A percentile compares a stretch with the other conserved stretches of the same genome.
Evolutionary conservation across 2,113 vertebrate genomes (phyloP).

Genomic region (Neogobius melanostomus): DNA sequence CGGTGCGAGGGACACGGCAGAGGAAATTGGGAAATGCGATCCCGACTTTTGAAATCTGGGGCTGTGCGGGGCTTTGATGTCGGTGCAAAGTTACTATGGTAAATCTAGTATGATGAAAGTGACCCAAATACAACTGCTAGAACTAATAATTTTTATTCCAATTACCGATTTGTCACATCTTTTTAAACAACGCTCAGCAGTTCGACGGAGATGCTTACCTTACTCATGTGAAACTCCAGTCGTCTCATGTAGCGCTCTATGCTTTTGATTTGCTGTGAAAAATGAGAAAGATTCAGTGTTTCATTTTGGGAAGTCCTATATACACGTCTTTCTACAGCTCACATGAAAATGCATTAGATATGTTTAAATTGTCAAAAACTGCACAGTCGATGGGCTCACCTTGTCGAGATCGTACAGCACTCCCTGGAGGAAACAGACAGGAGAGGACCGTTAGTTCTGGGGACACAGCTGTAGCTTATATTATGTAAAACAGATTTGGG

Average conservation of each 20-base stretch:
- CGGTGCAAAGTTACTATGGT: not conserved
- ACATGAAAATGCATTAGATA: not conserved
- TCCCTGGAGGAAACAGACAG: slow-evolving; percentile 78
- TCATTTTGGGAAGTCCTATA: not conserved
- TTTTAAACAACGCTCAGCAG: not conserved
- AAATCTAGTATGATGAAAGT: not conserved
- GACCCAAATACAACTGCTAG: not conserved
- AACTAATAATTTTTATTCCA: too few relatives aligned
- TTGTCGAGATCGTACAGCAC: slow-evolving; percentile 97
- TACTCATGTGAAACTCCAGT: slow-evolving; percentile 98
- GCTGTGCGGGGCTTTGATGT: slow-evolving; percentile 2
- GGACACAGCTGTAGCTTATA: slow-evolving; percentile 12
- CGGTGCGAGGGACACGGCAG: not conserved
- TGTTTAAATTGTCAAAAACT: not conserved
- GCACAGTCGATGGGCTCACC: slow-evolving; percentile 75
- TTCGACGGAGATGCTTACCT: slow-evolving; percentile 77
- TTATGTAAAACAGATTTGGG: slow-evolving; percentile 19
- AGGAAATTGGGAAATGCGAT: slow-evolving; percentile 10
- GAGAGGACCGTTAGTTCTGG: slow-evolving; percentile 29
- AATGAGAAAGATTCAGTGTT: slow-evolving; percentile 1
- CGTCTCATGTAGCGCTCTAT: slow-evolving; percentile 95
- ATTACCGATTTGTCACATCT: not conserved
- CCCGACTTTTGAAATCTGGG: slow-evolving; percentile 5
- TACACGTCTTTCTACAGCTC: not conserved
- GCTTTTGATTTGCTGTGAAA: slow-evolving; percentile 96